Conservation (phyloP, 2,888 invertebrate species). For the Andrena chrysosceles region DNA sequence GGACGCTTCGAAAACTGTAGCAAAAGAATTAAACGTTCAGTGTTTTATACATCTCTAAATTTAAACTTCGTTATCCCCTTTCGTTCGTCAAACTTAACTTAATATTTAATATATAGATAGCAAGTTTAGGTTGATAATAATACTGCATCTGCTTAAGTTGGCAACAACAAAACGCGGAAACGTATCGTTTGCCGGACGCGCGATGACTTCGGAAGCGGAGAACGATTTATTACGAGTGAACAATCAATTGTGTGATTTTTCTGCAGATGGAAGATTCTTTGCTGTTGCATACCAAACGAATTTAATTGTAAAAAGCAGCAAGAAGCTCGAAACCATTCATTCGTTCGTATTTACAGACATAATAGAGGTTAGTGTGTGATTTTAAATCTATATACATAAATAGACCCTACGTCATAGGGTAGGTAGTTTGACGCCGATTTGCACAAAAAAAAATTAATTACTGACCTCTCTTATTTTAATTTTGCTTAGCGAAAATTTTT, state of each 20-base stretch:
- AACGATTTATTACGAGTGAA: constrained; percentile 55
- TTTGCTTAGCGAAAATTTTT: too few relatives aligned
- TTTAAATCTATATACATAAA: not conserved
- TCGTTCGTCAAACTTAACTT: too few relatives aligned
- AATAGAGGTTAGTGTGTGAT: constrained; percentile 80
- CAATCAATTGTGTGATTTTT: constrained; percentile 76
- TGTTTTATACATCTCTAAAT: too few relatives aligned
- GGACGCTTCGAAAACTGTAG: not conserved
- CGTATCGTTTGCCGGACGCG: not conserved
- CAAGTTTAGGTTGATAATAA: too few relatives aligned
- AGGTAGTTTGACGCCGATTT: not conserved
- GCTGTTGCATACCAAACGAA: constrained; percentile 78
- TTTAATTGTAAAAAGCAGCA: constrained; percentile 73
- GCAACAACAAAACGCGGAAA: not conserved
- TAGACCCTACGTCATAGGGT: not conserved
- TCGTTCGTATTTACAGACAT: constrained; percentile 76
- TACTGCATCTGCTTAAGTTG: not conserved
- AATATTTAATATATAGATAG: too few relatives aligned
- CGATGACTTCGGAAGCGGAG: constrained; percentile 50
- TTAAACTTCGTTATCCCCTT: too few relatives aligned
- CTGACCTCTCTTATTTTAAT: too few relatives aligned
- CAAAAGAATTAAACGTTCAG: not conserved
- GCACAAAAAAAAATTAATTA: too few relatives aligned
- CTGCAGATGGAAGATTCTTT: constrained; percentile 75
- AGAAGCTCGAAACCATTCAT: constrained; percentile 69